Base-by-base conservation (phyloP, 2,113 vertebrate genomes). In the Bettongia penicillata region DNA sequence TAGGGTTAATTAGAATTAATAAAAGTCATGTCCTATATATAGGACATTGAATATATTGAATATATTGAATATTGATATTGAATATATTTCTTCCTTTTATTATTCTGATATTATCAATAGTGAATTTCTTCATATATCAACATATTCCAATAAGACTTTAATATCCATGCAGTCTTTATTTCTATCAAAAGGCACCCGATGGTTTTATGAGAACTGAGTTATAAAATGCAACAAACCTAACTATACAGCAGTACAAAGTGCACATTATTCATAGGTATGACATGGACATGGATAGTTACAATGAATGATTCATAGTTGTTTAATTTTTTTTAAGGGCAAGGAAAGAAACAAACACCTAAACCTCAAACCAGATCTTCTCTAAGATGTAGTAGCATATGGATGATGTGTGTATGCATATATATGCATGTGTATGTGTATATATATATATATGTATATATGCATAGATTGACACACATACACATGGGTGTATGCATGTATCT, bases 191-290 rank as follows among this genome's bases (percentile, higher is more conserved):
- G 47, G 25, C 47, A 51, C 11, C 51, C 93, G n/a, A 50, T 55
- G 89, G 53, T 52, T 97, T 95, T 96, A 92, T 84, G 89, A 93
- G 61, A 22, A 16, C 51, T 92, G 52, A 52, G 55, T 90, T 90
- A 51, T 55, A 89, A 92, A 43, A 50, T 8, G 90, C 28, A 61
- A 77, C 47, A 49, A 90, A 93, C 47, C 91, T 91, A 94, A 47
- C 1, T 28, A 43, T 0, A 3, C 3, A 6, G n/a, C 57, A 16
- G 48, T 89, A 52, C 94, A 55, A 93, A 96, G 96, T 94, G 25
- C 92, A 51, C 3, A 1, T 23, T 52, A 31, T 10, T n/a, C 90
- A 19, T n/a, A 0, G 19, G 68, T 51, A 7, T 26, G 37, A n/a
- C n/a, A n/a, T 0, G 51, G 23, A 26, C 53, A 84, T 91, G 31